These are phyloP conservation scores for Acleris holmiana DNA, from an alignment of 2,888 invertebrate genomes.

Conservation along the genomic window DNA sequence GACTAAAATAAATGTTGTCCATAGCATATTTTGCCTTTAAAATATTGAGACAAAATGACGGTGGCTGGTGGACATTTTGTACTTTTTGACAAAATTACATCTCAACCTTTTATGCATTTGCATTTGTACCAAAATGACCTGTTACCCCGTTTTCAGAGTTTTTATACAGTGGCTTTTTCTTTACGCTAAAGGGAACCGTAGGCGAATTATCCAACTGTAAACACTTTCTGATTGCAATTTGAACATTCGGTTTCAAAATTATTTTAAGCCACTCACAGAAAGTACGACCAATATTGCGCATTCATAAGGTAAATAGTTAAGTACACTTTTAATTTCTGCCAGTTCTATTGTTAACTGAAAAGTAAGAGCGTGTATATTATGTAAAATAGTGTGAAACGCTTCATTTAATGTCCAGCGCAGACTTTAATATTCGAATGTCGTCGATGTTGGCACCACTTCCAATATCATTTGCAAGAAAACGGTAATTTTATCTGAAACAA, in stretches of 20 bases:
- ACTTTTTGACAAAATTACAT: no score
- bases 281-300: conserved; percentile 22
- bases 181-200: not conserved
- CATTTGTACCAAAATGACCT: no score
- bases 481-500: conserved; percentile 91
- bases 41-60: no score
- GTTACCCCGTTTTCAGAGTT: no score
- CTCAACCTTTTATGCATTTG: no score
- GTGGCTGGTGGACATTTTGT: no score
- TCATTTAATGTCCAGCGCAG: conserved; percentile 75
- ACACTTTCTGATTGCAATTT: conserved; percentile 10
- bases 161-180: not conserved
- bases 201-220: not conserved
- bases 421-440: conserved; percentile 86
- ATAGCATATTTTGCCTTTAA: no score
- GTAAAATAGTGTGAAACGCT: conserved; percentile 51
- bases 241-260: conserved; percentile 20
- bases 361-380: conserved; percentile 11
- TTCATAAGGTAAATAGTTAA: conserved; percentile 24
- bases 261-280: conserved; percentile 14
- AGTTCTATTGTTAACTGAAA: conserved; percentile 31
- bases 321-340: conserved; percentile 28
- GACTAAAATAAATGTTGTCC: no score
- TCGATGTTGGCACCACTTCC: conserved; percentile 95
- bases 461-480: conserved; percentile 95